Conservation (phyloP, 2,797 vertebrate genomes). For the Petrocephalus schoutedeni region DNA sequence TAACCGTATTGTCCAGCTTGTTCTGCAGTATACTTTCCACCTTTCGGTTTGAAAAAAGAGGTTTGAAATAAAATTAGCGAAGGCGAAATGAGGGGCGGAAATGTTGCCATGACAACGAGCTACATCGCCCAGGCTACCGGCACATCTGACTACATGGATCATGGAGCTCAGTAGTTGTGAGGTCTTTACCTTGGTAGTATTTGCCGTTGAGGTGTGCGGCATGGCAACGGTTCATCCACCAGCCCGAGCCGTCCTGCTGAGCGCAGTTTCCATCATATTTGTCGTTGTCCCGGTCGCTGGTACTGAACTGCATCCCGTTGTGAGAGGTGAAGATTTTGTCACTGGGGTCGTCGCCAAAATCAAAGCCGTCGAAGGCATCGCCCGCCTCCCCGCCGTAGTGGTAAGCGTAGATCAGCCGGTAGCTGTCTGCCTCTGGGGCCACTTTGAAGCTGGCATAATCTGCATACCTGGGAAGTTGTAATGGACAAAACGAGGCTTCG, state of each 20-base stretch:
- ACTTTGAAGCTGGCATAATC: conserved; percentile 82
- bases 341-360: conserved; percentile 78
- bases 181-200: conserved; percentile 78
- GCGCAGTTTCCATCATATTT: conserved; percentile 81
- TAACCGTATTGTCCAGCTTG: conserved; percentile 62
- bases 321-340: conserved; percentile 83
- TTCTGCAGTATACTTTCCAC: conserved; percentile 72
- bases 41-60: conserved; percentile 49
- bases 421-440: conserved; percentile 72
- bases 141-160: neutral
- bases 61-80: neutral
- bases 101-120: neutral
- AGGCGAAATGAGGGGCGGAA: neutral
- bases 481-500: neutral
- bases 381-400: conserved; percentile 80
- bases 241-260: conserved; percentile 82
- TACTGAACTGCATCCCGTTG: conserved; percentile 91
- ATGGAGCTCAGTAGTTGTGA: neutral
- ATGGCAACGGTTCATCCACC: conserved; percentile 99
- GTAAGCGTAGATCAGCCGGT: conserved; percentile 78
- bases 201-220: conserved; percentile 88
- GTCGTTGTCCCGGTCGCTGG: conserved; percentile 84
- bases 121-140: neutral
- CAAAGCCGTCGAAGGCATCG: conserved; percentile 80
- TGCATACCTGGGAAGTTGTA: conserved; percentile 64